Evolutionary conservation across 1,140 invertebrate species (phyloP), one percentile per base, ranked within the genome.

Genomic region (Solenopsis fugax): DNA sequence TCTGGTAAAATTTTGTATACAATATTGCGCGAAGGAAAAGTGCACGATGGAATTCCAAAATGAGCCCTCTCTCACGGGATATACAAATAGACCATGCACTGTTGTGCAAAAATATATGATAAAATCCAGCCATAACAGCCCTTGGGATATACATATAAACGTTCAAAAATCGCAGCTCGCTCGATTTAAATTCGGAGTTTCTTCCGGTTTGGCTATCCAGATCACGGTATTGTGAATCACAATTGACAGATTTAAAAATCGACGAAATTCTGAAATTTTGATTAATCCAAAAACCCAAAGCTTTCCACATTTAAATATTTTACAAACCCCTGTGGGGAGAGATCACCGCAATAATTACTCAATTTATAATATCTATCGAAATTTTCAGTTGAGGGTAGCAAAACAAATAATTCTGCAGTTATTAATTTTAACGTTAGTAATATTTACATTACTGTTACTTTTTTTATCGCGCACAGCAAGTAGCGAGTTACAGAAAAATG

Each of bases 1-100:
- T 45, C 41, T 7, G 24, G 16, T 78, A 34, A 41, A 67, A 37
- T 45, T 75, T 69, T 81, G 2, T 81, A 69, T 29, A 69, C 34
- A 80, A 67, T 65, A 34, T 21, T 3, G 13, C 0, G n/a, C 18
- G 16, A 5, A 41, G 4, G 62, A 7, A 7, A 54, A 50, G 58
- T 2, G 41, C 1, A 9, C 29, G 29, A 54, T 41, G n/a, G 34
- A 1, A 54, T 54, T 80, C n/a, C 7, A 65, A 65, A 65, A 78
- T 65, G 6, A 75, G 13, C 2, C 2, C 48, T 48, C 48, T 72
- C 16, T 24, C 4, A 9, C 41, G 18, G 24, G 24, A 34, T 78
- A 5, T 78, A 21, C 41, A 64, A 78, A 64, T 64, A 60, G 21
- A 48, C 0, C 13, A 54, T 9, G 34, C 34, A 16, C 7, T 24